Percentiles rank a stretch among this genome's conserved stretches.
Evolutionary conservation across 2,113 vertebrate genomes (phyloP).

Genomic region (Oreochromis aureus): DNA sequence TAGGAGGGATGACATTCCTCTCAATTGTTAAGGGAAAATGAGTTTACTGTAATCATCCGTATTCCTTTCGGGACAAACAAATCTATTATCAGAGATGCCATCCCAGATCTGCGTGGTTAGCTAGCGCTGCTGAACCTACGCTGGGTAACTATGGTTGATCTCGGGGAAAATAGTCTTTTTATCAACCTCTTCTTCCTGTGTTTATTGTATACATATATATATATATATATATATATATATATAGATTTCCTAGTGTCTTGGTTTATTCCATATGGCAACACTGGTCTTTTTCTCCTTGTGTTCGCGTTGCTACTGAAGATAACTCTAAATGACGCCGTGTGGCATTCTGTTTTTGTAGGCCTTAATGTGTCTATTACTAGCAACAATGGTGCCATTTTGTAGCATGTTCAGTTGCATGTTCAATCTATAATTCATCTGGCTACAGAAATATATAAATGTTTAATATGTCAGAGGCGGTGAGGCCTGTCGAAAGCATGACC

Average conservation of each 20-base stretch:
- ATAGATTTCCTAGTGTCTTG: not conserved
- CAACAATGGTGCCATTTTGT: constrained; percentile 54
- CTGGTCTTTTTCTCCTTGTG: not conserved
- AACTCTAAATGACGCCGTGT: not conserved
- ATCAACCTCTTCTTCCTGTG: not conserved
- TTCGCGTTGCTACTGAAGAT: not conserved
- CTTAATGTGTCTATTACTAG: constrained; percentile 50
- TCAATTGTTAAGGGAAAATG: not conserved
- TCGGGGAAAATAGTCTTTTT: not conserved
- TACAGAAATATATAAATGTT: constrained; percentile 67
- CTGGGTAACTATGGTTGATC: not conserved
- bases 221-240: not conserved
- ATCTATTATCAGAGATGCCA: not conserved
- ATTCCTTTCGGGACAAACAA: not conserved
- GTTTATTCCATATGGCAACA: not conserved
- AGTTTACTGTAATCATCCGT: not conserved
- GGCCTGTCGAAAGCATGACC: constrained; percentile 67
- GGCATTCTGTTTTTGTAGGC: constrained; percentile 11
- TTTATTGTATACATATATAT: not conserved
- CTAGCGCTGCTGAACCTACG: not conserved
- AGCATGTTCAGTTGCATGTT: constrained; percentile 57
- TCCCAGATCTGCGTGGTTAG: not conserved
- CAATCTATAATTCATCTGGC: constrained; percentile 62
- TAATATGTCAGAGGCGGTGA: constrained; percentile 48
- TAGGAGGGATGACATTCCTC: not conserved